Percentiles rank a stretch among this genome's conserved stretches.
These are phyloP conservation scores for Oscarella lobularis DNA, from an alignment of 37 sponge, comb jelly and placozoan genomes.

Conservation along the genomic window DNA sequence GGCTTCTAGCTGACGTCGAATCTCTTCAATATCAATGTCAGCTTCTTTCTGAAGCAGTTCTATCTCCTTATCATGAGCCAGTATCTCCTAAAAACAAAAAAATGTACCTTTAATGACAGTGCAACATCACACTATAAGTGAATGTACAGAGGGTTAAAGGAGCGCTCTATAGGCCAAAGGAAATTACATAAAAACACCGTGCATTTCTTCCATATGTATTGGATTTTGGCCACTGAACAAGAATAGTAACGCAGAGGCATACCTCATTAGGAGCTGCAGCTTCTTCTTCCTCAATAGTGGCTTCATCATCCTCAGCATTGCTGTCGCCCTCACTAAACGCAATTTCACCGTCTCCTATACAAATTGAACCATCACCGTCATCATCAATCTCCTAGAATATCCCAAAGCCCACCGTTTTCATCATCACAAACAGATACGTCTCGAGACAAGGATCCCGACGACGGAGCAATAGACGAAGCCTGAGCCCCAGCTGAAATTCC, in stretches of 20 bases:
- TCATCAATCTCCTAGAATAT: no score
- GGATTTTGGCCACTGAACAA: not conserved
- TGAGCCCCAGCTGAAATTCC: constrained; percentile 27
- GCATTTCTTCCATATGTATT: not conserved
- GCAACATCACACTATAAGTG: not conserved
- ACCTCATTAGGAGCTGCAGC: constrained; percentile 4
- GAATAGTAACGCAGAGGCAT: not conserved
- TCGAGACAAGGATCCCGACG: not conserved
- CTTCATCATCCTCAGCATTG: constrained; percentile 67
- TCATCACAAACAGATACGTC: no score
- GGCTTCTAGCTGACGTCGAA: not conserved
- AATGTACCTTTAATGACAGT: no score
- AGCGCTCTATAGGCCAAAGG: not conserved
- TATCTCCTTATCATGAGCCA: not conserved
- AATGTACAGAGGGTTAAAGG: not conserved
- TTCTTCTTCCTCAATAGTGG: constrained; percentile 74
- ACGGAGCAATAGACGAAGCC: not conserved
- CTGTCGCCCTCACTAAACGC: constrained; percentile 18
- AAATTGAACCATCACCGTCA: no score
- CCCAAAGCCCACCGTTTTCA: no score
- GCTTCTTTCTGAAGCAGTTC: not conserved
- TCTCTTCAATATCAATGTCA: constrained; percentile 1
- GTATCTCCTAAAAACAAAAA: not conserved
- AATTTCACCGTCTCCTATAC: not conserved
- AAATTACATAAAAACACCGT: not conserved